phyloP scores from a whole-genome alignment of 2,797 vertebrate genomes.

The Muraenolepis orangiensis region DNA sequence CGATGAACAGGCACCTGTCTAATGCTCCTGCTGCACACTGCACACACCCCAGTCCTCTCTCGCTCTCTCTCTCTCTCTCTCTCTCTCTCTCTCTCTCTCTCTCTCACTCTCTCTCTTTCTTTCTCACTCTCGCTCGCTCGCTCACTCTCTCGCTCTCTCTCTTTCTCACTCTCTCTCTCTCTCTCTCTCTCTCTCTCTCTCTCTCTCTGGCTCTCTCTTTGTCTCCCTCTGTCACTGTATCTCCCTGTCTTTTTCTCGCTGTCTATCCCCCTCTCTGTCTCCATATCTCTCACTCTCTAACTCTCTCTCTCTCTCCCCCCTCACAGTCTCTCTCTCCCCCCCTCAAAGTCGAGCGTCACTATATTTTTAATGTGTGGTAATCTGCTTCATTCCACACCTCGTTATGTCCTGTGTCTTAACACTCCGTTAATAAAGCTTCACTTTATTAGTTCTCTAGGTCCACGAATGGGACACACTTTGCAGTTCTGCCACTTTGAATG shows the following conservation, averaged over 20 bases:
- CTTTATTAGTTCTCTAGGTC: not conserved
- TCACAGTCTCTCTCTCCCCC: not conserved
- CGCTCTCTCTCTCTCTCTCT: conserved; percentile 1
- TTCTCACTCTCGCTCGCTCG: not conserved
- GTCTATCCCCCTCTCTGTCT: no score
- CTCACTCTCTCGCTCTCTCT: not conserved
- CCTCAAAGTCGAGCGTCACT: not conserved
- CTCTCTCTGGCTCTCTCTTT: not conserved
- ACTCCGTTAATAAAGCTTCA: not conserved
- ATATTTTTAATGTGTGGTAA: not conserved
- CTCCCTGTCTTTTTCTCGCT: no score
- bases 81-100: conserved; percentile 19
- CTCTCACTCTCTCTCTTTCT: conserved; percentile 13
- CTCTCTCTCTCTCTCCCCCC: not conserved
- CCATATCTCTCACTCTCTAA: not conserved
- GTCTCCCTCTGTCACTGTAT: no score
- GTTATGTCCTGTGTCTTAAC: not conserved
- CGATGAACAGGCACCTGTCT: conserved; percentile 18
- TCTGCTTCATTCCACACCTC: not conserved
- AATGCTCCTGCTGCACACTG: conserved; percentile 14
- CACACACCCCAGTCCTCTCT: not conserved
- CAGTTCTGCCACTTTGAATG: not conserved
- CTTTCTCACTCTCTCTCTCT: no score
- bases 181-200: not conserved
- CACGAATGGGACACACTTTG: not conserved